Percentiles rank a stretch among this genome's conserved stretches.
phyloP scores from a whole-genome alignment of 2,113 vertebrate genomes.

The Macrotis lagotis region DNA sequence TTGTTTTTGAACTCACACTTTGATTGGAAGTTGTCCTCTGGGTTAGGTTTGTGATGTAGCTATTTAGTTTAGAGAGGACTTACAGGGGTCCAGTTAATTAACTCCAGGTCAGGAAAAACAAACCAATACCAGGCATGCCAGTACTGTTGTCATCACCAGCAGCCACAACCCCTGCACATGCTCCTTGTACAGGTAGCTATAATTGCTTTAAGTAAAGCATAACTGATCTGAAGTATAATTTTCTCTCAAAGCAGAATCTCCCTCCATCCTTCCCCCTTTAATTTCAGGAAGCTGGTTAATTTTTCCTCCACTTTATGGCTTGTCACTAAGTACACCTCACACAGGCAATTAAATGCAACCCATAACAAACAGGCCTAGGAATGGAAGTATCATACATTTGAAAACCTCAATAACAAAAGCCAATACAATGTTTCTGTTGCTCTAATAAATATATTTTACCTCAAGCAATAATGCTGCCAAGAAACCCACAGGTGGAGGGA shows the following conservation, averaged over 20 bases:
- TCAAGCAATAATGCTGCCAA: conserved; percentile 59
- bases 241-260: neutral
- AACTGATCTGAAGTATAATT: neutral
- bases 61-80: neutral
- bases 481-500: conserved; percentile 9
- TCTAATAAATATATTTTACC: conserved; percentile 71
- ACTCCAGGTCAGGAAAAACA: conserved; percentile 32
- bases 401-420: conserved; percentile 58
- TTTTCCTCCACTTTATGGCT: neutral
- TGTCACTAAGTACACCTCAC: neutral
- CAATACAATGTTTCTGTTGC: conserved; percentile 51
- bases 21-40: neutral
- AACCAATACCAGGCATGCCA: conserved; percentile 21
- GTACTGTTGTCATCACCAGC: neutral
- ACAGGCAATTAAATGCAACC: neutral
- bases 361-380: neutral
- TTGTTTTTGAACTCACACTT: neutral
- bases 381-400: neutral
- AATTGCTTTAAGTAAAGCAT: conserved; percentile 18
- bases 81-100: neutral
- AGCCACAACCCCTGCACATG: conserved; percentile 11
- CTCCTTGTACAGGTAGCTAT: neutral
- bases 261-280: neutral
- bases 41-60: neutral
- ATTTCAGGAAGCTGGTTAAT: conserved; percentile 1